A percentile compares a stretch with the other conserved stretches of the same genome.
Conservation (phyloP, 2,797 vertebrate species). For the Typhlichthys eigenmanni region DNA sequence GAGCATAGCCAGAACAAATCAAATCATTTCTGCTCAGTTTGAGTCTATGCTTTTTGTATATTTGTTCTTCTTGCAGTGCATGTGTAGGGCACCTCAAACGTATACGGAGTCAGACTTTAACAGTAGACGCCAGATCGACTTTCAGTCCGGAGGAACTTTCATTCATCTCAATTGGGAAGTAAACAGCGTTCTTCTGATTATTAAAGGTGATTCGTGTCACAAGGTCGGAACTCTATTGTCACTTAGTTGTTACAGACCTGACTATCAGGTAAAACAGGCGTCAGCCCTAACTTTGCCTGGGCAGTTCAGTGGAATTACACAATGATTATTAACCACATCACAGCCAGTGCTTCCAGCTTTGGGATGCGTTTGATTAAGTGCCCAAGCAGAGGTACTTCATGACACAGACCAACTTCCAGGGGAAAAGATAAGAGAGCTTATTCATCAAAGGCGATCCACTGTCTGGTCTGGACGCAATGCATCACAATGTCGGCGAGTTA, state of each 20-base stretch:
- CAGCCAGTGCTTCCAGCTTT: slow-evolving; percentile 67
- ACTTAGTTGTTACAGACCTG: slow-evolving; percentile 42
- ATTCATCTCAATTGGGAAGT: slow-evolving; percentile 44
- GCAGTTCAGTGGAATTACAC: slow-evolving; percentile 52
- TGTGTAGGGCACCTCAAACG: slow-evolving; percentile 47
- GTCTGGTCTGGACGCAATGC: slow-evolving; percentile 59
- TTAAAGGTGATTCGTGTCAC: slow-evolving; percentile 57
- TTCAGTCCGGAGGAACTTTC: slow-evolving; percentile 29
- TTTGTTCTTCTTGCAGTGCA: slow-evolving; percentile 58
- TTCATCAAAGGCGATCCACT: slow-evolving; percentile 63
- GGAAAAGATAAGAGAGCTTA: slow-evolving; percentile 56
- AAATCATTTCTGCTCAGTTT: slow-evolving; percentile 20
- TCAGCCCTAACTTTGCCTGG: slow-evolving; percentile 41
- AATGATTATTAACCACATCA: slow-evolving; percentile 51
- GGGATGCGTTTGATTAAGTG: slow-evolving; percentile 63
- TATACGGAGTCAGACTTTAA: slow-evolving; percentile 25
- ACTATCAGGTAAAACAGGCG: slow-evolving; percentile 47
- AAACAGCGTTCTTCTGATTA: slow-evolving; percentile 46
- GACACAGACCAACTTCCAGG: slow-evolving; percentile 57
- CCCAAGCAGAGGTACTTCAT: slow-evolving; percentile 43
- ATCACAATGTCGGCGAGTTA: slow-evolving; percentile 21
- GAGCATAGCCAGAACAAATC: slow-evolving; percentile 22
- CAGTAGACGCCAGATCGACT: slow-evolving; percentile 26
- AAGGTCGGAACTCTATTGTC: slow-evolving; percentile 37
- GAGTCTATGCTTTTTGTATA: slow-evolving; percentile 39